phyloP scores from a whole-genome alignment of 2,797 vertebrate species.

The Oophaga sylvatica region DNA sequence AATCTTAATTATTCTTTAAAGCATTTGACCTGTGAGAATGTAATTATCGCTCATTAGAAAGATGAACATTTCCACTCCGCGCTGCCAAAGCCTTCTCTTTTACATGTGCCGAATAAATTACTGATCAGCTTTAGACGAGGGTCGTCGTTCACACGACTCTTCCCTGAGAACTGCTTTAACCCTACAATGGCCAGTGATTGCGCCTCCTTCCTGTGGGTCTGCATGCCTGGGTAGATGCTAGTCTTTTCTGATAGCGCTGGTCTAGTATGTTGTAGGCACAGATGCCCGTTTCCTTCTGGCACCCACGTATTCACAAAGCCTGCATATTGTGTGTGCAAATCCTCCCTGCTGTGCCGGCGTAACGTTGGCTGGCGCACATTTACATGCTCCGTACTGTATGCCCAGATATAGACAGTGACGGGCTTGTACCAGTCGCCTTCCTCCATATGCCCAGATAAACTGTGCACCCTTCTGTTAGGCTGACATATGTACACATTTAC shows the following conservation, averaged over 20 bases:
- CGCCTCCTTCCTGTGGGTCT: neutral
- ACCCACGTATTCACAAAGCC: constrained; percentile 38
- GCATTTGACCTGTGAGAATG: neutral
- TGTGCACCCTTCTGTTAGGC: constrained; percentile 34
- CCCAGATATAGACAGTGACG: constrained; percentile 49
- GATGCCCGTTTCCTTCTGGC: constrained; percentile 44
- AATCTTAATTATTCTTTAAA: neutral
- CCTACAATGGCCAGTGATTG: neutral
- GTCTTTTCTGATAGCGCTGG: neutral
- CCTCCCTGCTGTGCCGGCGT: constrained; percentile 33
- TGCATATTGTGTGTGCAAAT: constrained; percentile 45
- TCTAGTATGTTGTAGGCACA: constrained; percentile 38
- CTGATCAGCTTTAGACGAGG: neutral
- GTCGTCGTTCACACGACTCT: neutral
- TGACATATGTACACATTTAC: constrained; percentile 42
- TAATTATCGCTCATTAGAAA: constrained; percentile 2
- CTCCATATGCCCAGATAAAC: constrained; percentile 52
- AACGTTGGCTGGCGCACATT: constrained; percentile 14
- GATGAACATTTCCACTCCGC: neutral
- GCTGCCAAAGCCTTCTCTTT: constrained; percentile 3
- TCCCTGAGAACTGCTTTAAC: neutral
- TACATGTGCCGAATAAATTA: constrained; percentile 21
- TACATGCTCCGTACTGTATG: constrained; percentile 35
- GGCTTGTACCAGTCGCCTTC: constrained; percentile 19
- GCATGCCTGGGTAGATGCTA: neutral